phyloP scores from a whole-genome alignment of 2,888 invertebrate species.

The Agrochola lota region DNA sequence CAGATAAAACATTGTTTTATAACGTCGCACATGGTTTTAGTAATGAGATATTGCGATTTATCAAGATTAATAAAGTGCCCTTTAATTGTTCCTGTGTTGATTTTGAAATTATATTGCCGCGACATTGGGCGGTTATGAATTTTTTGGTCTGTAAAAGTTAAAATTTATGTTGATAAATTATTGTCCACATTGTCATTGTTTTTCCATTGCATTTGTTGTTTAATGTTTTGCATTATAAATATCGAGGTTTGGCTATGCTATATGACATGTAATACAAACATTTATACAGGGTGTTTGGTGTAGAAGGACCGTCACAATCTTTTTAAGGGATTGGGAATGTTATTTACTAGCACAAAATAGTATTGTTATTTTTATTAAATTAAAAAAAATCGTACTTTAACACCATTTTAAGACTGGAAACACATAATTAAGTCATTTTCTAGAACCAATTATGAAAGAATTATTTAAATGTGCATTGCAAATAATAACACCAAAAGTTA shows the following conservation, averaged over 20 bases:
- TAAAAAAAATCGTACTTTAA: too few species aligned
- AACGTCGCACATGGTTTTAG: slow-evolving; percentile 58
- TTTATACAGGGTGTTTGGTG: too few species aligned
- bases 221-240: background rate
- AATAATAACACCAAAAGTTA: too few species aligned
- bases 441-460: too few species aligned
- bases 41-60: slow-evolving; percentile 65
- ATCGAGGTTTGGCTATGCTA: background rate
- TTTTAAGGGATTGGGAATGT: too few species aligned
- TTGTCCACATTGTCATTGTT: background rate
- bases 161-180: background rate
- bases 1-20: slow-evolving; percentile 70
- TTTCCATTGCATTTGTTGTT: background rate
- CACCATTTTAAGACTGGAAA: too few species aligned
- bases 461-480: too few species aligned
- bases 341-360: too few species aligned
- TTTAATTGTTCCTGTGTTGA: slow-evolving; percentile 64
- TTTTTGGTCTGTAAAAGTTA: background rate
- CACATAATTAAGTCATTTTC: too few species aligned
- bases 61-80: slow-evolving; percentile 60
- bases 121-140: background rate
- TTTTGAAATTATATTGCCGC: slow-evolving; percentile 46
- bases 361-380: too few species aligned
- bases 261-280: background rate
- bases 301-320: too few species aligned